Evolutionary conservation across 2,888 invertebrate genomes (phyloP).

Genomic region (Spilarctia lutea): DNA sequence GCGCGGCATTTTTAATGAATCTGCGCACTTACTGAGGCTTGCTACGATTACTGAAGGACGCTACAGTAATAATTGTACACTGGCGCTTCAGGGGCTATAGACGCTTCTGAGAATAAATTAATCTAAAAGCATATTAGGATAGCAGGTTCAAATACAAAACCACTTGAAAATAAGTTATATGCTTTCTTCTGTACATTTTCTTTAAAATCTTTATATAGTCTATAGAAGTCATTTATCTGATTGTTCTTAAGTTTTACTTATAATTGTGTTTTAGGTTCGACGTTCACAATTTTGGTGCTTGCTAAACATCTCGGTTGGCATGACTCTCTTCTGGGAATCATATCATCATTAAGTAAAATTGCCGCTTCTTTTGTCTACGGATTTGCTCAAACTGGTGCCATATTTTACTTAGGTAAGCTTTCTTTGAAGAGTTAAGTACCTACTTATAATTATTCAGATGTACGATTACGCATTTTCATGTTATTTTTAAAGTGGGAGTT

Average conservation of each 20-base stretch:
- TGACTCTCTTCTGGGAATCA: constrained; percentile 93
- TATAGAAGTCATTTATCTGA: neutral
- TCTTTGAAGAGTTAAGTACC: neutral
- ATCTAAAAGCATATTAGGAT: neutral
- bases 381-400: constrained; percentile 90
- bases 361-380: constrained; percentile 93
- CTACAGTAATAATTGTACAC: too few species aligned
- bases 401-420: constrained; percentile 89
- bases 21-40: too few species aligned
- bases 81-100: too few species aligned
- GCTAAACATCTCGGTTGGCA: constrained; percentile 88
- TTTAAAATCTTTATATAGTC: neutral
- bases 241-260: neutral
- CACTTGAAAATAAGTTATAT: neutral
- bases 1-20: too few species aligned
- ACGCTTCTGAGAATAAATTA: neutral
- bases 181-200: neutral
- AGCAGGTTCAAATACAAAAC: neutral
- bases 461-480: too few species aligned
- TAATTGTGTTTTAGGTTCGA: constrained; percentile 64
- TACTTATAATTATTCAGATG: too few species aligned
- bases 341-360: constrained; percentile 93
- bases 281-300: constrained; percentile 71
- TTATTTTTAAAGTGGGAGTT: too few species aligned
- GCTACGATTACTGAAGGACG: too few species aligned